Conservation (phyloP, 2,113 vertebrate genomes). For the Propithecus coquereli region DNA sequence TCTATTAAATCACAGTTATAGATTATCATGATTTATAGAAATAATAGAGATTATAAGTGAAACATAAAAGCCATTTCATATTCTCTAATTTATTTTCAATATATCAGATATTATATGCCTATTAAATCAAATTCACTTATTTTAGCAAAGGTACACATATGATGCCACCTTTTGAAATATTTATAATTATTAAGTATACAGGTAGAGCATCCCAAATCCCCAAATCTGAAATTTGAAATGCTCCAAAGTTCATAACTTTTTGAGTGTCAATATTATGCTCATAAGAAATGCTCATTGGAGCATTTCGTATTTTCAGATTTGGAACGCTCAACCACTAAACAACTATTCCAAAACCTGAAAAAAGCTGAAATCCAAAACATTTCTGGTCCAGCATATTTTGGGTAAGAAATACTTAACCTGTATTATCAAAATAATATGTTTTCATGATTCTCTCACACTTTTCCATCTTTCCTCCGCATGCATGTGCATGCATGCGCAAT, state of each 20-base stretch:
- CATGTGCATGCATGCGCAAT: not conserved
- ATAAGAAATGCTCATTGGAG: not conserved
- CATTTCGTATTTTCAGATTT: not conserved
- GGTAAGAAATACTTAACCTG: not conserved
- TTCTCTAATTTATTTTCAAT: constrained; percentile 45
- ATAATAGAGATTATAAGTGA: constrained; percentile 16
- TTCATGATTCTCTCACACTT: constrained; percentile 35
- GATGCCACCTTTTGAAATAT: not conserved
- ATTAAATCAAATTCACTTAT: constrained; percentile 33
- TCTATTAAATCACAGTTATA: not conserved
- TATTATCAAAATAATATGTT: constrained; percentile 33
- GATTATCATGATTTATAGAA: constrained; percentile 47
- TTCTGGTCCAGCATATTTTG: not conserved
- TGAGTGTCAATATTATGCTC: not conserved
- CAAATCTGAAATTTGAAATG: not conserved
- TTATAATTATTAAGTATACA: not conserved
- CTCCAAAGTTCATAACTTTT: not conserved
- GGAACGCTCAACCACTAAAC: not conserved
- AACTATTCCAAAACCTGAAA: not conserved
- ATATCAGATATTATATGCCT: not conserved
- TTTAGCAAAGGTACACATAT: not conserved
- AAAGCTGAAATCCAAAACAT: not conserved
- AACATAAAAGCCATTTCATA: constrained; percentile 6
- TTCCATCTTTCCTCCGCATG: not conserved
- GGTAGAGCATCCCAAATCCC: not conserved